These are phyloP conservation scores for Megaceryle torquata DNA, from an alignment of 2,113 vertebrate species.

Conservation along the genomic window DNA sequence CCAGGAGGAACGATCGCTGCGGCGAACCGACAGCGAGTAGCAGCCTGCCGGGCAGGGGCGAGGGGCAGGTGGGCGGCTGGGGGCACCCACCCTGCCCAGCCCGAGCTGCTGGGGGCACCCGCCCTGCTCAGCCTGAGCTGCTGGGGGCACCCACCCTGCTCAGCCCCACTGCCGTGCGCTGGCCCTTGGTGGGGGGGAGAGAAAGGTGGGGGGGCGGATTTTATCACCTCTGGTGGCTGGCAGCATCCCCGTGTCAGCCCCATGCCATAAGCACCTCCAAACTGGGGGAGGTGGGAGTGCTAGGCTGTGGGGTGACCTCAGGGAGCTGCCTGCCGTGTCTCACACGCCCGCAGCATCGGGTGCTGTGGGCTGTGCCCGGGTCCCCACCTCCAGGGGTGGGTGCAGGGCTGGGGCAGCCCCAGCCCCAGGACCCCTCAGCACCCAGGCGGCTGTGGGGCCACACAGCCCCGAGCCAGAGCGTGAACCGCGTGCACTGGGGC, in stretches of 20 bases:
- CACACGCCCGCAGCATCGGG: fast-evolving
- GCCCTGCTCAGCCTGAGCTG: too few relatives aligned
- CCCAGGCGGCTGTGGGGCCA: fast-evolving
- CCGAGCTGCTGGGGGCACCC: not conserved
- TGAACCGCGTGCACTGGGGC: fast-evolving
- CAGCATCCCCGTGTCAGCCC: not conserved
- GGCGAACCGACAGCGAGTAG: constrained; percentile 79
- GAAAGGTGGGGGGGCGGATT: too few relatives aligned
- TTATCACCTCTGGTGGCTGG: fast-evolving
- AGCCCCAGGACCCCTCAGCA: too few relatives aligned
- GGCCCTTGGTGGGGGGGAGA: too few relatives aligned
- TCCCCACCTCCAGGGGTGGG: fast-evolving
- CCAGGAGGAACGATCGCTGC: constrained; percentile 19
- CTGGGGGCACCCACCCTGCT: too few relatives aligned
- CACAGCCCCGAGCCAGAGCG: fast-evolving
- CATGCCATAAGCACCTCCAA: fast-evolving
- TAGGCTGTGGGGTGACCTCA: fast-evolving
- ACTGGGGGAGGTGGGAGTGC: fast-evolving
- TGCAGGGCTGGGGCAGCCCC: not conserved
- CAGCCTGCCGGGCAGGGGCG: constrained; percentile 50
- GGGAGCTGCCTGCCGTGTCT: not conserved
- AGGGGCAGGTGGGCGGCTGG: fast-evolving
- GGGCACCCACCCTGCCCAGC: too few relatives aligned
- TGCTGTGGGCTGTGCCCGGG: not conserved
- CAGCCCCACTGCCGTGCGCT: too few relatives aligned